Base-by-base conservation (phyloP, 2,113 vertebrate genomes). In the Otolemur garnettii region DNA sequence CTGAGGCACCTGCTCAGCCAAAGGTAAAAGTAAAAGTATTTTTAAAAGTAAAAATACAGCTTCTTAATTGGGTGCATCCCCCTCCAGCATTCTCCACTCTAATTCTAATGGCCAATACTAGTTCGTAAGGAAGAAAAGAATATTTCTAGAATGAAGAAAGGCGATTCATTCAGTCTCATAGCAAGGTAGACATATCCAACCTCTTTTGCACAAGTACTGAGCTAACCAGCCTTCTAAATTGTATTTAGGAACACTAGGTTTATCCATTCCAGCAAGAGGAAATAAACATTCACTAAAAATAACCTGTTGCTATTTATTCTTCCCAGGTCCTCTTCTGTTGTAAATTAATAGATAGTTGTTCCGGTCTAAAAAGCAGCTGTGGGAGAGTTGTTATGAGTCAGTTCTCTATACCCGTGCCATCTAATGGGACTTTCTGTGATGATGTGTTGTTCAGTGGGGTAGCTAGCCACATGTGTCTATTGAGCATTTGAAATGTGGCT, bases 241-340 rank as follows among this genome's bases (percentile, higher is more conserved):
- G 53, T 59, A 64, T 59, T 93, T 80, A 66, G 82, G 75, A 89
- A 87, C 45, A 66, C 24, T 38, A 50, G 24, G 62, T 80, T 91
- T 91, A 87, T 55, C 22, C 22, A 60, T 12, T 91, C 17, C n/a
- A 57, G 85, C 30, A 59, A 90, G 55, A 90, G 84, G 66, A 93
- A 96, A 64, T 78, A 88, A 95, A 92, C 14, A 64, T 33, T 50
- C 53, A 78, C 81, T 85, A 81, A 90, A 96, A 96, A 96, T 85
- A 95, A 82, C 91, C 81, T 85, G 94, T 91, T 92, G 77, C 68
- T 92, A 57, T 94, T 91, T 93, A 96, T 83, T 86, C 78, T 77
- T 83, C 64, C 35, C 53, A 89, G 68, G 81, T 86, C 53, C 26
- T 92, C 87, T 91, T 95, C 75, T 71, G 24, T 74, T 89, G 78